Base-by-base conservation (phyloP, 2,888 invertebrate genomes). In the Tubulanus polymorphus region DNA sequence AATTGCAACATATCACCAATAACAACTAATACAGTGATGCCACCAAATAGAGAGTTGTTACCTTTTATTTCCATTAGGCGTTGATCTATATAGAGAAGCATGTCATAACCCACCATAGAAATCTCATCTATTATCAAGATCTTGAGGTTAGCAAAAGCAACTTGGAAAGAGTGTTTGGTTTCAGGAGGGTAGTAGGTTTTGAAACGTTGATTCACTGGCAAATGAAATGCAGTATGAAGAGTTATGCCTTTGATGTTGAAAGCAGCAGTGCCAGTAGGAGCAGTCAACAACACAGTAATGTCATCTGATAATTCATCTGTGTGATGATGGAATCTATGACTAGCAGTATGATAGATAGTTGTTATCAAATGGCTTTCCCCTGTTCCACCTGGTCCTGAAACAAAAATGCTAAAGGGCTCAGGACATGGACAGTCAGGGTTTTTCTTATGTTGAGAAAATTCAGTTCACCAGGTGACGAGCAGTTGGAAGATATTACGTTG, bases 61-160 rank as follows among this genome's bases (percentile, higher is more conserved):
- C 27, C 20, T 35, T 52, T 57, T 1, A 62, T 56, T 51, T 62
- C 54, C 29, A 29, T 49, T 15, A 64, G 48, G 45, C 64, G 55
- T 28, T 58, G 41, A 51, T 62, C 57, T 30, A 64, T n/a, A n/a
- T 60, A 55, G 10, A 58, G 51, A 15, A 64, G 51, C 3, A 60
- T n/a, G 29, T 61, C 53, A 53, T 50, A 48, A 3, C 61, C 53
- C 10, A 64, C 61, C 62, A 64, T 63, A 20, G 64, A 63, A 27
- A 64, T 61, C 41, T 60, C 63, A 56, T 60, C 63, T 37, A 62
- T 60, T 5, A 63, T 61, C 3, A 61, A 49, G 6, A 63, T 25
- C 18, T 54, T 2, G 15, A 60, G 23, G 15, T 59, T 48, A n/a
- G 10, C 10, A n/a, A 32, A n/a, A n/a, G 35, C 10, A 12, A n/a